Conservation (phyloP, 35 echinoderm and acorn worm species). For the Apostichopus californicus region DNA sequence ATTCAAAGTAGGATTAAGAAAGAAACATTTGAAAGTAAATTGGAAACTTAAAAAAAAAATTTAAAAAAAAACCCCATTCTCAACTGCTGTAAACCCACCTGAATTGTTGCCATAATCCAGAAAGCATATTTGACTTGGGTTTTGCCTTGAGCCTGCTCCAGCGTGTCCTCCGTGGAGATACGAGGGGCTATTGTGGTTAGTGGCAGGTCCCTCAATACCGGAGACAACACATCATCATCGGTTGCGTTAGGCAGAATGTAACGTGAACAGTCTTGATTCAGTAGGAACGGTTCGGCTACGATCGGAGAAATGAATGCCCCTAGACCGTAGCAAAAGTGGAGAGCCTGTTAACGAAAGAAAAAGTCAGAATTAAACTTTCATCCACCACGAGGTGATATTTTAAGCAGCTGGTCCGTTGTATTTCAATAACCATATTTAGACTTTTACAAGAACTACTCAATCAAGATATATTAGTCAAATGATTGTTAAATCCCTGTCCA, state of each 20-base stretch:
- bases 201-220: conserved; percentile 33
- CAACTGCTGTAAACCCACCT: conserved; percentile 55
- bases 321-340: conserved; percentile 98
- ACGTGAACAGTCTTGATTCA: conserved; percentile 84
- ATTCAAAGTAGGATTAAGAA: too few species aligned
- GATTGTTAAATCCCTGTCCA: too few species aligned
- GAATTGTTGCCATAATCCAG: conserved; percentile 96
- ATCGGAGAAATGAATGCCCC: conserved; percentile 96
- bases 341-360: conserved; percentile 61
- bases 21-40: too few species aligned
- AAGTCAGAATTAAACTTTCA: neutral
- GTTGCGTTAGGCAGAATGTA: conserved; percentile 54
- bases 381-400: too few species aligned
- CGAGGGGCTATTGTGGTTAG: neutral
- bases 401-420: too few species aligned
- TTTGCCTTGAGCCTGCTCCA: conserved; percentile 78
- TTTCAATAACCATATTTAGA: too few species aligned
- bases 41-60: too few species aligned
- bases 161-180: neutral
- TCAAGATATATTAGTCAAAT: too few species aligned
- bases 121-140: conserved; percentile 88
- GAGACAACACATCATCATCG: conserved; percentile 13
- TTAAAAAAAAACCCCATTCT: too few species aligned
- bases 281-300: conserved; percentile 91
- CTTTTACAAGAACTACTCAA: too few species aligned